These are phyloP conservation scores for Parnassius orleans DNA, from an alignment of 2,888 invertebrate genomes.

Conservation along the genomic window DNA sequence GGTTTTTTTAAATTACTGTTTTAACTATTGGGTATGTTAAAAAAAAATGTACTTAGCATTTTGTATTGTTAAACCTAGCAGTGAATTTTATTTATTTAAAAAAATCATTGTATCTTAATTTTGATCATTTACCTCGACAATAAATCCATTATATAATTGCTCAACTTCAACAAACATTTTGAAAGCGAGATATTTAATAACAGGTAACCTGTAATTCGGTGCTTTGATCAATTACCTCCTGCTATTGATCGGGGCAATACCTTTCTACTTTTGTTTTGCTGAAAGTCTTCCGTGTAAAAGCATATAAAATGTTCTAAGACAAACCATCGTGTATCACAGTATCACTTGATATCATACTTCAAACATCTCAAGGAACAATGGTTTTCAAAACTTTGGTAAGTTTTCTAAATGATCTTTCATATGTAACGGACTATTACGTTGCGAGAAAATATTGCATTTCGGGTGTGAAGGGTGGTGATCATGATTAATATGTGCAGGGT, in stretches of 20 bases:
- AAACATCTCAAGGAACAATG: slow-evolving; percentile 44
- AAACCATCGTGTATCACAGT: slow-evolving; percentile 45
- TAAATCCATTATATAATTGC: slow-evolving; percentile 10
- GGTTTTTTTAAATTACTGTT: no score
- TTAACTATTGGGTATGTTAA: no score
- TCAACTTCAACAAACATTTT: slow-evolving; percentile 14
- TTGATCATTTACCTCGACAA: slow-evolving; percentile 8
- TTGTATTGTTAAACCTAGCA: no score
- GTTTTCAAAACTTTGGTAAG: slow-evolving; percentile 57
- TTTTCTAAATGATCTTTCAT: slow-evolving; percentile 3
- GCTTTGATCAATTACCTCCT: slow-evolving; percentile 33
- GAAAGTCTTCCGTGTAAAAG: slow-evolving; percentile 58
- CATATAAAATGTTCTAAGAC: slow-evolving; percentile 57
- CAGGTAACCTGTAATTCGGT: slow-evolving; percentile 17
- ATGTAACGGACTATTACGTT: no score
- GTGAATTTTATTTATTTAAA: not conserved
- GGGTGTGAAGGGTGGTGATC: no score
- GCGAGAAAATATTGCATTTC: no score
- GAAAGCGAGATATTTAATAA: slow-evolving; percentile 26
- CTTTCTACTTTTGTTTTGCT: slow-evolving; percentile 53
- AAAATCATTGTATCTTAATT: slow-evolving; percentile 14
- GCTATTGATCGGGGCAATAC: slow-evolving; percentile 46
- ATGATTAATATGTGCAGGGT: no score
- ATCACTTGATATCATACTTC: slow-evolving; percentile 39
- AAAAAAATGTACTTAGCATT: no score